Base-by-base conservation (phyloP, 2,113 vertebrate genomes). In the Aegithalos caudatus region DNA sequence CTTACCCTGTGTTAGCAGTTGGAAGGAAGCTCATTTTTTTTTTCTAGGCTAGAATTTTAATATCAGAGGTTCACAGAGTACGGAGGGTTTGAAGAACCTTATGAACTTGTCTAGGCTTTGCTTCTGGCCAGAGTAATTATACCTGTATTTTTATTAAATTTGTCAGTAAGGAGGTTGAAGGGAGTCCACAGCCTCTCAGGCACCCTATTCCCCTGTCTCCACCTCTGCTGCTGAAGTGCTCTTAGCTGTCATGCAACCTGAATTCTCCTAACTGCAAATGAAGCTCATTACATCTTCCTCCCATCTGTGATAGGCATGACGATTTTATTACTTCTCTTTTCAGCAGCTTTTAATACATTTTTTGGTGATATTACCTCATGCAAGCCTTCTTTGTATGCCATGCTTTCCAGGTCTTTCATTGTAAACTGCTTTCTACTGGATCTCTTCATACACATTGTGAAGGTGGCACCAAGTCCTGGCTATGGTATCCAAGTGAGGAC, bases 121-220 rank as follows among this genome's bases (percentile, higher is more conserved):
- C 33, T 72, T 80, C 20, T 91, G 58, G 19, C 12, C 19, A 67
- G 13, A 56, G n/a, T 73, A 89, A 65, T 60, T 72, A 33, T 27
- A 66, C 21, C 22, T 40, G 8, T 37, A 29, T 10, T 27, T 71
- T 72, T 60, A 58, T 66, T 42, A 72, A 50, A 76, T 67, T 60
- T 80, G 6, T 50, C 76, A 35, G 27, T 82, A 76, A 79, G 71
- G n/a, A 54, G 27, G 44, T 35, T 14, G 16, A 64, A 57, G 24
- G 38, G 19, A 62, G 9, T 33, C 17, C 33, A 28, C 42, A 66
- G 8, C 7, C 5, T 81, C 56, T 81, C 38, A 22, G 51, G 10
- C 10, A 20, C 28, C 6, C 25, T 51, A 3, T n/a, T 71, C 9
- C 8, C 8, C 11, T 71, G 7, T 24, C 1, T 0, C 28, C 42